Percentiles rank a stretch among this genome's conserved stretches.
Evolutionary conservation across 2,888 invertebrate genomes (phyloP).

Genomic region (Smittia aterrima): DNA sequence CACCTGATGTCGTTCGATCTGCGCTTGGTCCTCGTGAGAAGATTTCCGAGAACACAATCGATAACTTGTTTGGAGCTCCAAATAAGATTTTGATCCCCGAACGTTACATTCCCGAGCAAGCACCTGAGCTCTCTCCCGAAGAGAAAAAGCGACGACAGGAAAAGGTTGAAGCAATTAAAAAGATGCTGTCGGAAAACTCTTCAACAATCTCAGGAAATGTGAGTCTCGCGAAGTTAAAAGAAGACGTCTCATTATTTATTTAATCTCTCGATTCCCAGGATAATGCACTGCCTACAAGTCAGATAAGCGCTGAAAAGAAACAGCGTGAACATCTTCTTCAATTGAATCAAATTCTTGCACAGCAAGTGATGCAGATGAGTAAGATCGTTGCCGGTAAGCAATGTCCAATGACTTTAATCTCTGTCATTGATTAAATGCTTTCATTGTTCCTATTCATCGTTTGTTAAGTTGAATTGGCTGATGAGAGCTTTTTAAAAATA

Average conservation of each 20-base stretch:
- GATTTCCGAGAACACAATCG: constrained; percentile 71
- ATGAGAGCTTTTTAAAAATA: constrained; percentile 25
- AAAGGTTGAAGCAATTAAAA: constrained; percentile 88
- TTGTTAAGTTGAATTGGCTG: constrained; percentile 17
- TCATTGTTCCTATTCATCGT: neutral
- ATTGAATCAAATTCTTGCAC: constrained; percentile 87
- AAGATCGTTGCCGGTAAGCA: constrained; percentile 94
- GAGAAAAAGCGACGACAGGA: constrained; percentile 79
- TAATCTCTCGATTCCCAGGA: constrained; percentile 43
- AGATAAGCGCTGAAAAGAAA: constrained; percentile 78
- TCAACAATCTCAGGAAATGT: constrained; percentile 53
- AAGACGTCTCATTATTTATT: neutral
- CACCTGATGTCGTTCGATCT: constrained; percentile 84
- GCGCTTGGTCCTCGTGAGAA: constrained; percentile 62
- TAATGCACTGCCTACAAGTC: constrained; percentile 61
- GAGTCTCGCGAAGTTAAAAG: constrained; percentile 44
- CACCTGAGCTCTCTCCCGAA: constrained; percentile 79
- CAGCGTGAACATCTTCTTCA: constrained; percentile 86
- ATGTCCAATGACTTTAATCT: neutral
- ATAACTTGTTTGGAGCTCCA: constrained; percentile 80
- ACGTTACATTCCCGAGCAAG: constrained; percentile 86
- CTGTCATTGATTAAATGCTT: neutral
- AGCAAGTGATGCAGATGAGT: constrained; percentile 93
- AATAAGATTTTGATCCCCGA: constrained; percentile 90
- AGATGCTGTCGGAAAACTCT: constrained; percentile 78